These are phyloP conservation scores for Aix galericulata DNA, from an alignment of 2,113 vertebrate genomes.

Conservation along the genomic window DNA sequence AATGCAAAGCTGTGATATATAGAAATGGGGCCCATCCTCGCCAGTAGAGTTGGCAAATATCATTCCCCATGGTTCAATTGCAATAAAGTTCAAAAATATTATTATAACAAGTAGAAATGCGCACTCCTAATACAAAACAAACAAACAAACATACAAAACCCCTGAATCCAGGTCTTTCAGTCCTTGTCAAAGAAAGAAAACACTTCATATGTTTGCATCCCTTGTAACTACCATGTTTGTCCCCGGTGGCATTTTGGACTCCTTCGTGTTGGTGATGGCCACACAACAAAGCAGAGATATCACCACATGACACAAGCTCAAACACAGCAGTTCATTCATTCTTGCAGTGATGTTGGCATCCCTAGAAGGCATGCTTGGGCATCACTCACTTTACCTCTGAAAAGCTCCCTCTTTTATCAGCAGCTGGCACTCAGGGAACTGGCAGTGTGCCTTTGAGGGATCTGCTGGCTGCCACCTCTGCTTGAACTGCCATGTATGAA, in stretches of 20 bases:
- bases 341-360: fast-evolving
- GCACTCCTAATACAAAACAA: not conserved
- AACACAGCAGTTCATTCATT: not conserved
- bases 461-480: not conserved
- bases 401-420: not conserved
- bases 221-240: not conserved
- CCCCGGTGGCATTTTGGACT: not conserved
- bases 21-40: not conserved
- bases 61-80: not conserved
- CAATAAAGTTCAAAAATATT: not conserved
- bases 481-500: not conserved
- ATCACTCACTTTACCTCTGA: not conserved
- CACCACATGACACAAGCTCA: not conserved
- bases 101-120: not conserved
- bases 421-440: not conserved
- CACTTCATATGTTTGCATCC: not conserved
- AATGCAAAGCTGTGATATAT: not conserved
- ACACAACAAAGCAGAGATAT: not conserved
- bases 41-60: not conserved
- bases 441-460: not conserved
- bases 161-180: not conserved
- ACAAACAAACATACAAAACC: not conserved
- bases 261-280: not conserved
- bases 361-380: not conserved
- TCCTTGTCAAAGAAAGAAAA: not conserved